These are phyloP conservation scores for Ophiodon elongatus DNA, from an alignment of 2,113 vertebrate species.

Conservation along the genomic window DNA sequence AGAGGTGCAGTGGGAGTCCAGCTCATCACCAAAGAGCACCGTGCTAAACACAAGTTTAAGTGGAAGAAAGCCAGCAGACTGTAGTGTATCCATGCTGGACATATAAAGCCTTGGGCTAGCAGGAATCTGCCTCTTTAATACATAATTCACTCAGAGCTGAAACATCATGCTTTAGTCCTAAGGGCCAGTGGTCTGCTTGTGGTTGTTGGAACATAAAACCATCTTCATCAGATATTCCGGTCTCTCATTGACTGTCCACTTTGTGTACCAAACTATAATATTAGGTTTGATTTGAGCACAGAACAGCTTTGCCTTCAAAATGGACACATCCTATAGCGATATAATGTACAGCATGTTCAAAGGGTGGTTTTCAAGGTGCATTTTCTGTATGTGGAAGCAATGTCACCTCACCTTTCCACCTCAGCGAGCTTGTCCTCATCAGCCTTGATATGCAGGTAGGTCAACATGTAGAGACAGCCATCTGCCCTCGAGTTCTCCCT, in stretches of 20 bases:
- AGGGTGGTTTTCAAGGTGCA: conserved; percentile 13
- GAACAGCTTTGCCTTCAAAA: conserved; percentile 10
- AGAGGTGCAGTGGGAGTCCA: conserved; percentile 73
- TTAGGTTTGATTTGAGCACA: conserved; percentile 10
- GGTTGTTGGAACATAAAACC: conserved; percentile 72
- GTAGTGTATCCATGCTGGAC: conserved; percentile 76
- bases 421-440: conserved; percentile 66
- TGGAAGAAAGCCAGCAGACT: conserved; percentile 80
- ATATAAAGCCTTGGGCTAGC: conserved; percentile 79
- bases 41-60: conserved; percentile 79
- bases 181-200: conserved; percentile 63
- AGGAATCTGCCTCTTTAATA: conserved; percentile 82
- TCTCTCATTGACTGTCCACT: conserved; percentile 51
- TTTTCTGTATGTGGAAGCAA: conserved; percentile 41
- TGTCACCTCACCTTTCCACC: conserved; percentile 75
- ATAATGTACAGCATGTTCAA: not conserved
- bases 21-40: conserved; percentile 78
- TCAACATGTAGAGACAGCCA: conserved; percentile 78
- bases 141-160: conserved; percentile 79
- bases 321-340: not conserved
- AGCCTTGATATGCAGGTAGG: conserved; percentile 74
- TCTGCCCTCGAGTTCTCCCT: conserved; percentile 64
- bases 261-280: conserved; percentile 5
- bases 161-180: conserved; percentile 73
- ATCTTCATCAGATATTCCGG: conserved; percentile 70